Percentiles rank a stretch among this genome's conserved stretches.
phyloP scores from a whole-genome alignment of 2,113 vertebrate genomes.

The Psittacara wagleri region DNA sequence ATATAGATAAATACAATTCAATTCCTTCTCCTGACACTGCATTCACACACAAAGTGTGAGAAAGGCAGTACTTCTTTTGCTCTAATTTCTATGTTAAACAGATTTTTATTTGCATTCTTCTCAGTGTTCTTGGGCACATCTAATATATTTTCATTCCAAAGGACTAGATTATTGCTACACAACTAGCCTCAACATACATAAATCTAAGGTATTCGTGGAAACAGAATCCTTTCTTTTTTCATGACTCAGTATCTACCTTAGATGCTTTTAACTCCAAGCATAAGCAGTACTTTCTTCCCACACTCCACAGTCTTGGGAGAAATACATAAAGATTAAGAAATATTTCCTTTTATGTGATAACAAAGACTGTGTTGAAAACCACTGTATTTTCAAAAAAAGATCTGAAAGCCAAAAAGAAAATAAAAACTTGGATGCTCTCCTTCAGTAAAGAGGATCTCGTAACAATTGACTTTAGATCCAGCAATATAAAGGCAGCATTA shows the following conservation, averaged over 20 bases:
- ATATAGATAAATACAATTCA: neutral
- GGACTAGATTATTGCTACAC: neutral
- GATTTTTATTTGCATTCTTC: constrained; percentile 34
- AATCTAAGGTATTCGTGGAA: neutral
- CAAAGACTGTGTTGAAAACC: neutral
- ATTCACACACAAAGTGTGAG: neutral
- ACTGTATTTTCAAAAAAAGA: neutral
- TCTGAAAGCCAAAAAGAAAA: neutral
- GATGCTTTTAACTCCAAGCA: neutral
- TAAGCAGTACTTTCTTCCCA: neutral
- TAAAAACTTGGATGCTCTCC: neutral
- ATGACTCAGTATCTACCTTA: neutral
- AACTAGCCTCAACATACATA: neutral
- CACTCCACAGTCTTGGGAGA: neutral
- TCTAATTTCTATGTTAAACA: neutral
- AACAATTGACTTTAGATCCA: neutral
- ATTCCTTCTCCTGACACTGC: neutral
- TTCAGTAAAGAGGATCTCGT: neutral
- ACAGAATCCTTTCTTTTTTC: neutral
- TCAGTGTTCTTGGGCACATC: neutral
- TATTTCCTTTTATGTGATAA: neutral
- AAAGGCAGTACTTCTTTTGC: neutral
- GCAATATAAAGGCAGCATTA: neutral
- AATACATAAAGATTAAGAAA: neutral
- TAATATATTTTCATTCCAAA: constrained; percentile 41